Conservation (phyloP, 2,888 invertebrate species). For the Drosophila conformis region DNA sequence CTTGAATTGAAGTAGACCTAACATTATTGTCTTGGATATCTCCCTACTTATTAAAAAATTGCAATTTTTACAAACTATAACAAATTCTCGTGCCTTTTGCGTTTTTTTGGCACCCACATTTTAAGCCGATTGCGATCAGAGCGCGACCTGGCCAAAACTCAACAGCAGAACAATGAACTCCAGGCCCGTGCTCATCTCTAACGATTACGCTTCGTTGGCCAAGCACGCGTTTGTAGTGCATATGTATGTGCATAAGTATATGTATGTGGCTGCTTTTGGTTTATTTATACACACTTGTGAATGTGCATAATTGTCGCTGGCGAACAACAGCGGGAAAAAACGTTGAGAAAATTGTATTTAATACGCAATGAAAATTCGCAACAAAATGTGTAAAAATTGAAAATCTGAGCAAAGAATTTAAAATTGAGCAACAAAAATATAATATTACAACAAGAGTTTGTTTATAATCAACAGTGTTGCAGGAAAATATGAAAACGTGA, state of each 20-base stretch:
- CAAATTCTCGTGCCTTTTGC: neutral
- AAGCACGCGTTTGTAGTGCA: conserved; percentile 35
- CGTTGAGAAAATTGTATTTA: conserved; percentile 25
- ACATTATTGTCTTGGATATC: neutral
- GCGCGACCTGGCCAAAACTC: neutral
- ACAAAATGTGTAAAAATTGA: conserved; percentile 26
- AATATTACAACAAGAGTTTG: neutral
- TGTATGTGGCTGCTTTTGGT: conserved; percentile 22
- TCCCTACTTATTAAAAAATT: rapidly evolving
- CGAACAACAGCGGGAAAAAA: conserved; percentile 30
- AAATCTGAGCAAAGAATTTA: conserved; percentile 12
- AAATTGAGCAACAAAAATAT: conserved; percentile 23
- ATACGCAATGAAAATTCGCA: conserved; percentile 30
- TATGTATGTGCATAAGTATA: conserved; percentile 4
- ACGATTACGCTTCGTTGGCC: conserved; percentile 65
- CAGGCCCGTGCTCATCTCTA: neutral
- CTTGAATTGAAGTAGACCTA: neutral
- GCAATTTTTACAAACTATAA: neutral
- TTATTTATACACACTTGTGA: conserved; percentile 59
- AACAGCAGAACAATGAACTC: neutral
- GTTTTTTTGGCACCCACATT: neutral
- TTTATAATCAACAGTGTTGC: neutral
- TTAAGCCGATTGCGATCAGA: neutral
- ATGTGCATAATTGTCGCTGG: conserved; percentile 74
- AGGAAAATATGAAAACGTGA: conserved; percentile 5